These are phyloP conservation scores for Catharus bicknelli DNA, from an alignment of 2,113 vertebrate genomes.

Conservation along the genomic window DNA sequence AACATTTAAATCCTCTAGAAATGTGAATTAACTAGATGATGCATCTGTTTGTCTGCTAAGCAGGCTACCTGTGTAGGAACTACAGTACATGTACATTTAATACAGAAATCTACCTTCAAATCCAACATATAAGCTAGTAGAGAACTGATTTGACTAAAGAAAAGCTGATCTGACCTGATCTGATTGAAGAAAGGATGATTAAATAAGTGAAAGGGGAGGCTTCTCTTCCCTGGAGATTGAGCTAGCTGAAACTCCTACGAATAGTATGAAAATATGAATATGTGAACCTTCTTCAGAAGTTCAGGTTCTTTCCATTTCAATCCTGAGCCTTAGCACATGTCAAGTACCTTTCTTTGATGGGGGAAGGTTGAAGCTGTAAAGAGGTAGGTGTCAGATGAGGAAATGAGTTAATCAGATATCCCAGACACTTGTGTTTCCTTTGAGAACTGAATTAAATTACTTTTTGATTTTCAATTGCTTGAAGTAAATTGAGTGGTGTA, in stretches of 20 bases:
- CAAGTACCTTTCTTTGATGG: neutral
- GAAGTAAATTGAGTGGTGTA: neutral
- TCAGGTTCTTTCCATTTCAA: neutral
- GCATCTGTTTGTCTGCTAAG: neutral
- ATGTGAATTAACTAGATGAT: neutral
- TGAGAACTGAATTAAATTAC: slow-evolving; percentile 4
- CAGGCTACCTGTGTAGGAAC: neutral
- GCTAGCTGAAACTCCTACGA: neutral
- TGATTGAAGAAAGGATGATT: neutral
- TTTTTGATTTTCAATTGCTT: neutral
- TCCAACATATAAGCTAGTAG: neutral
- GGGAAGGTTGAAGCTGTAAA: neutral
- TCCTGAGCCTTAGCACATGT: neutral
- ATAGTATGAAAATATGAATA: neutral
- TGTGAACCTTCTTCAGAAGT: neutral
- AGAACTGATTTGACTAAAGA: neutral
- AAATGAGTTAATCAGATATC: slow-evolving; percentile 18
- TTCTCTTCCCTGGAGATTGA: neutral
- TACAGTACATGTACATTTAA: neutral
- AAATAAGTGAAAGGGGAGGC: neutral
- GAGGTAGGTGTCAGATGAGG: neutral
- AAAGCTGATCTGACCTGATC: neutral
- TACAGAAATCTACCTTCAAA: neutral
- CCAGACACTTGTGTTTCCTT: neutral
- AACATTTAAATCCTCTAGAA: neutral